These are phyloP conservation scores for Phragmatobia fuliginosa DNA, from an alignment of 2,888 invertebrate genomes.

Conservation along the genomic window DNA sequence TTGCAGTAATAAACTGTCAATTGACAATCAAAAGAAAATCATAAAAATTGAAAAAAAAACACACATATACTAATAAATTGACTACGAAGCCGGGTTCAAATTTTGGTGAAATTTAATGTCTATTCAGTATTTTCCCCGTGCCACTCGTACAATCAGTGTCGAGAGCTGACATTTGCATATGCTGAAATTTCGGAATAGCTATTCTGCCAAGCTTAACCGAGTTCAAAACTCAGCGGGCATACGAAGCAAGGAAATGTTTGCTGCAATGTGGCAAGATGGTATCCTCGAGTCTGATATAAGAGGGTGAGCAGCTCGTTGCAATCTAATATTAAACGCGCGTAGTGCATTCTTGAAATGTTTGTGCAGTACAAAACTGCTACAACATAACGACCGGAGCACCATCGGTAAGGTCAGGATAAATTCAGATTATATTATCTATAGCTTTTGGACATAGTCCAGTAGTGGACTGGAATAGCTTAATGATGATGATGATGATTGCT, in stretches of 20 bases:
- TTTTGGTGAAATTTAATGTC: conserved; percentile 85
- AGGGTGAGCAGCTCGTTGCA: conserved; percentile 58
- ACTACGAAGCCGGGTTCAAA: conserved; percentile 79
- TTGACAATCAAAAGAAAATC: too few relatives aligned
- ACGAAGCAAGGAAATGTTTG: conserved; percentile 71
- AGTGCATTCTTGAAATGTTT: conserved; percentile 57
- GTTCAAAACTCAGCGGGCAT: conserved; percentile 80
- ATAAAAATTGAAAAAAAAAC: conserved; percentile 75
- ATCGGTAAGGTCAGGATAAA: conserved; percentile 31
- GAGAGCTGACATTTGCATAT: conserved; percentile 86
- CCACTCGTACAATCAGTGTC: conserved; percentile 86
- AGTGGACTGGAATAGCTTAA: too few relatives aligned
- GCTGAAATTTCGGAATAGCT: conserved; percentile 84
- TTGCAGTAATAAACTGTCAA: too few relatives aligned
- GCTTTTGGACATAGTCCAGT: too few relatives aligned
- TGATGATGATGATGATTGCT: too few relatives aligned
- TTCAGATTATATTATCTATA: conserved; percentile 64
- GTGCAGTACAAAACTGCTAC: conserved; percentile 60
- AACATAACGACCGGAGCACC: conserved; percentile 48
- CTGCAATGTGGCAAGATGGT: conserved; percentile 66
- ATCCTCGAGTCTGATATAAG: conserved; percentile 69
- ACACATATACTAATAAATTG: conserved; percentile 78
- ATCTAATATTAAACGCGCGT: conserved; percentile 64
- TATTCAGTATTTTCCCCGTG: conserved; percentile 84
- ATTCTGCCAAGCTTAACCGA: conserved; percentile 80